Base-by-base conservation (phyloP, 2,797 vertebrate species). In the Pangasius mekongensis region DNA sequence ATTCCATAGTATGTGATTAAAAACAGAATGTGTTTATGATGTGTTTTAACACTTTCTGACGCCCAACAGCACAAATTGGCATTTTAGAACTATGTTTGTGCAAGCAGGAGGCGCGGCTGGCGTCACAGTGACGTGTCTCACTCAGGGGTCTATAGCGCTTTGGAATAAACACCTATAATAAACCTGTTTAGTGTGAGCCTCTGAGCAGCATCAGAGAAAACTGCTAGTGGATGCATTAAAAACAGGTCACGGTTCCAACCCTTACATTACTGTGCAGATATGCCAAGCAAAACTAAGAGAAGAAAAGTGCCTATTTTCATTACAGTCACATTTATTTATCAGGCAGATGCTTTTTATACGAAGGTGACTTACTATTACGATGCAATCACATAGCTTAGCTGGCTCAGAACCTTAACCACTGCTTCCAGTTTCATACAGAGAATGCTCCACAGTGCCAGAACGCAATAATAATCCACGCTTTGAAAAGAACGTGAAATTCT, bases 401-500 rank as follows among this genome's bases (percentile, higher is more conserved):
- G 18, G 60, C 58, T 49, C 39, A 47, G 49, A 54, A 33, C 22
- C 36, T 82, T 16, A 27, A 43, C 22, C 49, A 18, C 30, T 10
- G 52, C 52, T 56, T 47, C 24, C 66, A 14, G 14, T 36, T 54
- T 24, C n/a, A 58, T 83, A 81, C 85, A 81, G 82, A 84, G 87
- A 92, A 89, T 64, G 90, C 89, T 92, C 93, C 88, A 90, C 91
- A 89, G 84, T 87, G 84, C 90, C 88, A 87, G 86, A 93, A 93
- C 92, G n/a, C 66, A 30, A 88, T 91, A 94, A 92, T 92, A 93
- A 95, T 94, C 95, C 91, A 60, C 88, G 74, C 90, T 90, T 93
- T 91, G 91, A 88, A 87, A 89, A 91, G 91, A 87, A 88, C 86
- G 87, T 88, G 93, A 90, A 93, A 89, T 91, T 89, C 90, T 90